Percentiles rank a stretch among this genome's conserved stretches.
Conservation (phyloP, 2,797 vertebrate species). For the Myotis findleyi region DNA sequence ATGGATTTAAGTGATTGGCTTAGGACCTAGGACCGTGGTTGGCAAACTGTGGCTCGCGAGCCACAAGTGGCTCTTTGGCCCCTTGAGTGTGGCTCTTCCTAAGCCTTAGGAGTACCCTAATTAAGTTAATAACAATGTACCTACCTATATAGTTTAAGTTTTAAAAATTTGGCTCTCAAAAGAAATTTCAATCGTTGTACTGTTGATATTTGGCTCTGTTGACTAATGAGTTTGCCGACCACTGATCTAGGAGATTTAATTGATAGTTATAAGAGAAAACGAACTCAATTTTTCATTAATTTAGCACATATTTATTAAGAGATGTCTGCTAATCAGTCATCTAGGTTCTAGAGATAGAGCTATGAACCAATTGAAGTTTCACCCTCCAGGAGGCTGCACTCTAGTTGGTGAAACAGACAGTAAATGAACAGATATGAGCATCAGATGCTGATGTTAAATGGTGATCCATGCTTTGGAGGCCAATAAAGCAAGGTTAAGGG, state of each 20-base stretch:
- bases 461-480: not conserved
- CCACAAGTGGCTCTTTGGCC: too few species aligned
- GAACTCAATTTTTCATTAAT: not conserved
- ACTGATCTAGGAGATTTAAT: too few species aligned
- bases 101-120: too few species aligned
- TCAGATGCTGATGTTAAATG: rapidly evolving
- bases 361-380: rapidly evolving
- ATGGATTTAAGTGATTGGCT: not conserved
- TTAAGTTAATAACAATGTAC: too few species aligned
- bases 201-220: too few species aligned
- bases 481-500: not conserved
- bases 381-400: rapidly evolving
- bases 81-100: too few species aligned
- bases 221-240: too few species aligned
- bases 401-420: not conserved
- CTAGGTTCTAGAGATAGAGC: not conserved
- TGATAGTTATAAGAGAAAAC: not conserved
- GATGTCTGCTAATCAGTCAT: not conserved
- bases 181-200: too few species aligned
- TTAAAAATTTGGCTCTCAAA: too few species aligned
- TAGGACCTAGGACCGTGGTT: not conserved
- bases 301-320: not conserved
- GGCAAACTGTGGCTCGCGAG: too few species aligned
- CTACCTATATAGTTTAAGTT: too few species aligned
- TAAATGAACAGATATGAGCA: too few species aligned